Evolutionary conservation across 2,113 vertebrate genomes (phyloP).

Genomic region (Microtus oregoni): DNA sequence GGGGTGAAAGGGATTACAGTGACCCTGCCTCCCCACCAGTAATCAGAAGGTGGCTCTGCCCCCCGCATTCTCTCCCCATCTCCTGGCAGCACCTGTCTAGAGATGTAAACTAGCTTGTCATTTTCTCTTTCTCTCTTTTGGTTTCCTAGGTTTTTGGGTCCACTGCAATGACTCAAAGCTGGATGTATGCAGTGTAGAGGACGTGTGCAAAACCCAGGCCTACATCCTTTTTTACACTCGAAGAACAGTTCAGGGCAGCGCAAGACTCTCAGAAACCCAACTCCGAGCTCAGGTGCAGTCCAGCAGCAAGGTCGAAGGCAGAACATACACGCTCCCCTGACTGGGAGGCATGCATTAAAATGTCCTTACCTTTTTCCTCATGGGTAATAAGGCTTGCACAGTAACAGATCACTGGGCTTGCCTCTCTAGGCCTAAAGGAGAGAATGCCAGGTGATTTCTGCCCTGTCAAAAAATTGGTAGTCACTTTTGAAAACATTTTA

Average conservation of each 20-base stretch:
- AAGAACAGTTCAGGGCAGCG: conserved; percentile 92
- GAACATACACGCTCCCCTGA: conserved; percentile 81
- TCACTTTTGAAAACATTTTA: conserved; percentile 74
- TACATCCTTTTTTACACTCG: conserved; percentile 99
- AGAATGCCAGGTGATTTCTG: conserved; percentile 64
- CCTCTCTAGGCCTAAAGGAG: conserved; percentile 68
- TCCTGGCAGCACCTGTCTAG: conserved; percentile 26
- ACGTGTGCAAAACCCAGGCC: conserved; percentile 99
- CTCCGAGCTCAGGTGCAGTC: conserved; percentile 89
- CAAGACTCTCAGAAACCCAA: conserved; percentile 87
- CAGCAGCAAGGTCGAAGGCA: conserved; percentile 83
- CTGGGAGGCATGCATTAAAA: conserved; percentile 69
- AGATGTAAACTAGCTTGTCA: conserved; percentile 61
- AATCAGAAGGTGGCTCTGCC: not conserved
- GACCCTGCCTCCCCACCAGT: not conserved
- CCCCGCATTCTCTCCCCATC: conserved; percentile 20
- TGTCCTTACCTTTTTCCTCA: conserved; percentile 63
- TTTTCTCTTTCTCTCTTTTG: conserved; percentile 74
- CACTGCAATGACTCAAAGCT: conserved; percentile 99
- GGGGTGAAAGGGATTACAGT: not conserved
- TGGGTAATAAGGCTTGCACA: conserved; percentile 75
- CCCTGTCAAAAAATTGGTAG: conserved; percentile 60
- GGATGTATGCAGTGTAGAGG: conserved; percentile 99
- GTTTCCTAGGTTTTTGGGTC: conserved; percentile 96
- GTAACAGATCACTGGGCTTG: conserved; percentile 69